Base-by-base conservation (phyloP, 1,140 invertebrate genomes). In the Drusus annulatus region DNA sequence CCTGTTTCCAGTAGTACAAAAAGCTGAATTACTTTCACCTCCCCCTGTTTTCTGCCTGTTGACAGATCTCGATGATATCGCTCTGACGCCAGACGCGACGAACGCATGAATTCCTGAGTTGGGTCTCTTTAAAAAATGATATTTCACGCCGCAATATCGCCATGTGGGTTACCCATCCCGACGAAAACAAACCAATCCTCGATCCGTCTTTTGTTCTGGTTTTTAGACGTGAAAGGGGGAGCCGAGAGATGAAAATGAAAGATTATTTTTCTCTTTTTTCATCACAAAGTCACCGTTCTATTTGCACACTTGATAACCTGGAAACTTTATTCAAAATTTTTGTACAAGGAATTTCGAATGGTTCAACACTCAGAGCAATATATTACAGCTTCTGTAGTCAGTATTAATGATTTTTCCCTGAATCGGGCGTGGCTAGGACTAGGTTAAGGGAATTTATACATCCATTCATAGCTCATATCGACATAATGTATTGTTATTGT, bases 181-280 rank as follows among this genome's bases (percentile, higher is more conserved):
- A 6, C 13, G 68, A 25, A 52, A 28, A 71, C 21, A 52, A 71
- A 71, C 51, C 17, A 28, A 71, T 19, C 45, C 7, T 45, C 36
- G 13, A 45, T 45, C n/a, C 65, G 36, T 69, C 65, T 31, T 69
- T 69, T 50, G 65, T 69, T 69, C 45, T 69, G 31, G 65, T 51
- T 69, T 69, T 69, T 51, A 50, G 28, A 6, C n/a, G 45, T 71
- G 45, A 71, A 52, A 69, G 54, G 52, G 68, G 68, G 50, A 21
- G 68, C 19, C 68, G 25, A 31, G 16, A 1, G 68, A 71, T 71
- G 3, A 0, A 45, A 45, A 16, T 17, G 50, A 21, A 10, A 71
- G 68, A 71, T 71, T 52, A 51, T 50, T 54, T 71, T 65, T 31
- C 25, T 28, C 62, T n/a, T n/a, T 65, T 71, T 13, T 10, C 50